Evolutionary conservation across 2,797 vertebrate species (phyloP).

Genomic region (Denticeps clupeoides): DNA sequence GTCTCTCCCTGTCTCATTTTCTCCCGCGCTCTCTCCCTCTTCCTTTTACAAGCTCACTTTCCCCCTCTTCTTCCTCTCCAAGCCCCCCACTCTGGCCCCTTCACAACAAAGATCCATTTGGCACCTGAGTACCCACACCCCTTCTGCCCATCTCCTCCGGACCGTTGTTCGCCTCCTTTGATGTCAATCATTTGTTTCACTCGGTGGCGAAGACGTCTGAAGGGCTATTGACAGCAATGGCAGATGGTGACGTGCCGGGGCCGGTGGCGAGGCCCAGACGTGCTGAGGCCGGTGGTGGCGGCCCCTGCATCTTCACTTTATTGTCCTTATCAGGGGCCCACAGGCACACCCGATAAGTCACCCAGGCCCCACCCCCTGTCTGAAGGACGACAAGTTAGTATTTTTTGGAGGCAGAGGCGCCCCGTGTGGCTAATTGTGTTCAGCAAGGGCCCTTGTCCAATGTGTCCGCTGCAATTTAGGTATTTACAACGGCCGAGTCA

Average conservation of each 20-base stretch:
- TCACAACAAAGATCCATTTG: slow-evolving; percentile 12
- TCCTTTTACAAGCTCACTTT: neutral
- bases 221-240: slow-evolving; percentile 33
- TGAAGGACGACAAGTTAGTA: slow-evolving; percentile 26
- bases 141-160: slow-evolving; percentile 9
- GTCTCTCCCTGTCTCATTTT: slow-evolving; percentile 6
- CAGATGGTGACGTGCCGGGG: too few species aligned
- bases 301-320: slow-evolving; percentile 25
- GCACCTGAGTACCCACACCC: slow-evolving; percentile 10
- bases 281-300: slow-evolving; percentile 19
- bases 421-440: slow-evolving; percentile 28
- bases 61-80: neutral
- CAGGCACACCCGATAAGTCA: slow-evolving; percentile 30
- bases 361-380: neutral
- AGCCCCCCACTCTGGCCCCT: neutral
- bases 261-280: slow-evolving; percentile 5
- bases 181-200: slow-evolving; percentile 33
- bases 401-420: slow-evolving; percentile 5
- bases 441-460: slow-evolving; percentile 12
- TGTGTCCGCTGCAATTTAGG: slow-evolving; percentile 19
- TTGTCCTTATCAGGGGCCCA: slow-evolving; percentile 33
- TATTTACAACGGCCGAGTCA: slow-evolving; percentile 15
- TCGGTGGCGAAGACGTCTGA: slow-evolving; percentile 18
- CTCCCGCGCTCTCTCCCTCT: slow-evolving; percentile 2
- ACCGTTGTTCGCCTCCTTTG: slow-evolving; percentile 27